These are phyloP conservation scores for Hippocampus abdominalis DNA, from an alignment of 2,113 vertebrate species.

Conservation along the genomic window DNA sequence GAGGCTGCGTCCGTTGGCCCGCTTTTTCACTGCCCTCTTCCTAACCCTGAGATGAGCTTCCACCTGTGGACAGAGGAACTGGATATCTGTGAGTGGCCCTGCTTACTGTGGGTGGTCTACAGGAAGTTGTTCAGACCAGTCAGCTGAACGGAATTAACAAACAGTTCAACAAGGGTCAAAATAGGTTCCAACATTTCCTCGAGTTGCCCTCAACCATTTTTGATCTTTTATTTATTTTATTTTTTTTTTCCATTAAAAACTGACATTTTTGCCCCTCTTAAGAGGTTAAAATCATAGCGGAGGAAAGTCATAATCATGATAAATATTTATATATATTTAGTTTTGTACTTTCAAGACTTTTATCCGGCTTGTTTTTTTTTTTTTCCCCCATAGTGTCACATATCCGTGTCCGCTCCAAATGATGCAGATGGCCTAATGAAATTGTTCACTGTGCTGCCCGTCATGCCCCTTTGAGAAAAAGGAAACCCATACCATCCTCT, in stretches of 20 bases:
- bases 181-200: background rate
- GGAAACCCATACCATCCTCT: background rate
- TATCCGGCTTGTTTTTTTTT: too few relatives aligned
- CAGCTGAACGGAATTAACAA: constrained; percentile 3
- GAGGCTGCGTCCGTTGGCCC: constrained; percentile 57
- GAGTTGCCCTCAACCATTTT: background rate
- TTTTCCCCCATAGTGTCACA: too few relatives aligned
- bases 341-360: too few relatives aligned
- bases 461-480: too few relatives aligned
- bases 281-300: background rate
- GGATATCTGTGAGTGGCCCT: constrained; percentile 70
- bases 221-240: background rate
- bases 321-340: background rate
- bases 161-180: background rate
- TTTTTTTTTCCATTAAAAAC: background rate
- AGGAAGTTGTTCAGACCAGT: constrained; percentile 26
- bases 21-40: constrained; percentile 71
- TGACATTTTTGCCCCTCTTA: background rate
- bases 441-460: too few relatives aligned
- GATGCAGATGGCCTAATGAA: too few relatives aligned
- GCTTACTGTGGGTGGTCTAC: constrained; percentile 1
- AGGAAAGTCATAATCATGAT: background rate
- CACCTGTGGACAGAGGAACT: constrained; percentile 87
- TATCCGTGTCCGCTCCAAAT: too few relatives aligned
- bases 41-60: constrained; percentile 87